These are phyloP conservation scores for Daubentonia madagascariensis DNA, from an alignment of 2,113 vertebrate genomes.

Conservation along the genomic window DNA sequence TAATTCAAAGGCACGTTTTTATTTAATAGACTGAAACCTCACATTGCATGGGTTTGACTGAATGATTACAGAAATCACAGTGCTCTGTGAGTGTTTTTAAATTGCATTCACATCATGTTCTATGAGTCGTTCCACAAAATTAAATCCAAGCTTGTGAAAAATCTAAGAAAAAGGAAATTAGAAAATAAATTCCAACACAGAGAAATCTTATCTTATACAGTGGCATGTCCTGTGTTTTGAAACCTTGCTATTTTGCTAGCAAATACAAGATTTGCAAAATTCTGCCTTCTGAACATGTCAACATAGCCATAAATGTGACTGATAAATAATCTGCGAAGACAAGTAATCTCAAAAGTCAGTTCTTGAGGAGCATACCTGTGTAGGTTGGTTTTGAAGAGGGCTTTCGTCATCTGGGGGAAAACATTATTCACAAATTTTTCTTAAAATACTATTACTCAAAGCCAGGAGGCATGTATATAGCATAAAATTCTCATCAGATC, in stretches of 20 bases:
- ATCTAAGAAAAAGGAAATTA: conserved; percentile 26
- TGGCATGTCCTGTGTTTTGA: background rate
- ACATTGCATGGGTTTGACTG: conserved; percentile 48
- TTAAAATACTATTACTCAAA: conserved; percentile 16
- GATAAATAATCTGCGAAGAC: background rate
- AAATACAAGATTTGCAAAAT: background rate
- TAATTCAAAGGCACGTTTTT: conserved; percentile 64
- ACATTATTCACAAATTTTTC: background rate
- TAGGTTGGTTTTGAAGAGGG: background rate
- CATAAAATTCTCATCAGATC: background rate
- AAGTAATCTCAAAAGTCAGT: background rate
- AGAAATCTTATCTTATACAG: background rate
- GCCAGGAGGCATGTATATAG: background rate
- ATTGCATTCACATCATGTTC: background rate
- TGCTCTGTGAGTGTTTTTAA: conserved; percentile 15
- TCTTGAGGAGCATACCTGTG: background rate
- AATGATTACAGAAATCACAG: conserved; percentile 52
- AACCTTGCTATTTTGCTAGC: conserved; percentile 13
- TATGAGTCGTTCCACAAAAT: conserved; percentile 32
- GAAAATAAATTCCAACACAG: background rate
- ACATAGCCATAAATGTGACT: background rate
- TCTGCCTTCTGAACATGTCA: background rate
- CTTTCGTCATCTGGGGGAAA: background rate
- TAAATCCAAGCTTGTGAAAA: conserved; percentile 26
- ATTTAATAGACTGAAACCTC: conserved; percentile 55